Percentiles rank a stretch among this genome's conserved stretches.
Evolutionary conservation across 2,888 invertebrate species (phyloP).

Genomic region (Hedychridium roseum): DNA sequence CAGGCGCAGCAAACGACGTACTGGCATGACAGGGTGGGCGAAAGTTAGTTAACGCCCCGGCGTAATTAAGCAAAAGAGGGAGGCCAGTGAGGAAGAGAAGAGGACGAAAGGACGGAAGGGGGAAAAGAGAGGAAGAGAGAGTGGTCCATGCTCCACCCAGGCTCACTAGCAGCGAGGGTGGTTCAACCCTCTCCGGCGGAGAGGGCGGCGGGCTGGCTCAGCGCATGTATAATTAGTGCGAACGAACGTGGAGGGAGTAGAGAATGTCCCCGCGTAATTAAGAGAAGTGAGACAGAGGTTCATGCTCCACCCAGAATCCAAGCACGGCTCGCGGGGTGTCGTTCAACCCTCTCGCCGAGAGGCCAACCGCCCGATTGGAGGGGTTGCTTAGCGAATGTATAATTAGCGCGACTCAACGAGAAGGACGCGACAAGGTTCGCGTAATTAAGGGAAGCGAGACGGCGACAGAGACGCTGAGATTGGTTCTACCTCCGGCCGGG

Average conservation of each 20-base stretch:
- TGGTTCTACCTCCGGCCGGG: too few relatives aligned
- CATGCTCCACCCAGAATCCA: too few relatives aligned
- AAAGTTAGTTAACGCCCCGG: conserved; percentile 60
- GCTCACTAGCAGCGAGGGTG: conserved; percentile 33
- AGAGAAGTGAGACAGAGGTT: conserved; percentile 3
- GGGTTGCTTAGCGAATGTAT: too few relatives aligned
- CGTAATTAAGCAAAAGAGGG: conserved; percentile 59
- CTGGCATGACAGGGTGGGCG: conserved; percentile 39
- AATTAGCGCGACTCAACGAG: too few relatives aligned
- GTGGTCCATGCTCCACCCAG: conserved; percentile 46
- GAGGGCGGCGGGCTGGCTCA: conserved; percentile 47
- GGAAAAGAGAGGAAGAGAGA: conserved; percentile 25
- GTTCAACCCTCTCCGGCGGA: conserved; percentile 35
- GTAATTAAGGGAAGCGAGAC: too few relatives aligned
- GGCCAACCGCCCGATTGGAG: too few relatives aligned
- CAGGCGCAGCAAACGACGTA: conserved; percentile 32
- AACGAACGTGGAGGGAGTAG: conserved; percentile 24
- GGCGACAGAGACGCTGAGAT: too few relatives aligned
- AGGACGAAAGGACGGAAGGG: conserved; percentile 14
- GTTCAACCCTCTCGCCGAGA: too few relatives aligned
- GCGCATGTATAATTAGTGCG: conserved; percentile 61
- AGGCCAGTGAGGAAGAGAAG: conserved; percentile 29
- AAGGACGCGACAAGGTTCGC: too few relatives aligned
- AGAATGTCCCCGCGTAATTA: too few relatives aligned
- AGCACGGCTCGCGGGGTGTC: too few relatives aligned